These are phyloP conservation scores for Selenia dentaria DNA, from an alignment of 2,888 invertebrate species.

Conservation along the genomic window DNA sequence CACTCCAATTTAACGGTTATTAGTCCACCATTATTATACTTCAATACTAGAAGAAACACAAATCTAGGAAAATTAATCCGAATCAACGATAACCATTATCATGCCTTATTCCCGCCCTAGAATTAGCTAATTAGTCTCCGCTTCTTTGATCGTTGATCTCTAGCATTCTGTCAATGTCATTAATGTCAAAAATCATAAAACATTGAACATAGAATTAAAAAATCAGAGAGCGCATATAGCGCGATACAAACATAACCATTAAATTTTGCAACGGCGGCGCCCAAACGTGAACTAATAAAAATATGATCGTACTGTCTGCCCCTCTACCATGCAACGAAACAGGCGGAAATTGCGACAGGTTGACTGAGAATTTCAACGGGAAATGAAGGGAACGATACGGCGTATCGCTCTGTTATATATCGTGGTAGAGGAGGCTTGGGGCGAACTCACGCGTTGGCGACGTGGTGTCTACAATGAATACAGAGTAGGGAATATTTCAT, in stretches of 20 bases:
- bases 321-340: slow-evolving; percentile 38
- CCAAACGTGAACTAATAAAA: slow-evolving; percentile 43
- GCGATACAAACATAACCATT: slow-evolving; percentile 32
- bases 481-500: slow-evolving; percentile 39
- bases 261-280: slow-evolving; percentile 30
- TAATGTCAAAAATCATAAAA: too few relatives aligned
- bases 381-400: slow-evolving; percentile 2
- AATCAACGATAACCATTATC: too few relatives aligned
- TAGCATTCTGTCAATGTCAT: too few relatives aligned
- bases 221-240: slow-evolving; percentile 21
- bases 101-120: too few relatives aligned
- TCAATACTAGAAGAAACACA: too few relatives aligned
- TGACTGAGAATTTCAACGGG: slow-evolving; percentile 1
- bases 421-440: slow-evolving; percentile 42
- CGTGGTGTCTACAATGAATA: slow-evolving; percentile 49
- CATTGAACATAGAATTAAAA: slow-evolving; percentile 23
- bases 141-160: too few relatives aligned
- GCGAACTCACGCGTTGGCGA: slow-evolving; percentile 50
- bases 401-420: slow-evolving; percentile 16
- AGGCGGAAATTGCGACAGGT: neutral
- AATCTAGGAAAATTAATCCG: too few relatives aligned
- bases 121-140: too few relatives aligned
- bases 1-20: too few relatives aligned
- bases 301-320: slow-evolving; percentile 42
- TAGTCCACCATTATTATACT: too few relatives aligned